These are phyloP conservation scores for Mactra quadrangularis DNA, from an alignment of 1,140 invertebrate genomes.

Conservation along the genomic window DNA sequence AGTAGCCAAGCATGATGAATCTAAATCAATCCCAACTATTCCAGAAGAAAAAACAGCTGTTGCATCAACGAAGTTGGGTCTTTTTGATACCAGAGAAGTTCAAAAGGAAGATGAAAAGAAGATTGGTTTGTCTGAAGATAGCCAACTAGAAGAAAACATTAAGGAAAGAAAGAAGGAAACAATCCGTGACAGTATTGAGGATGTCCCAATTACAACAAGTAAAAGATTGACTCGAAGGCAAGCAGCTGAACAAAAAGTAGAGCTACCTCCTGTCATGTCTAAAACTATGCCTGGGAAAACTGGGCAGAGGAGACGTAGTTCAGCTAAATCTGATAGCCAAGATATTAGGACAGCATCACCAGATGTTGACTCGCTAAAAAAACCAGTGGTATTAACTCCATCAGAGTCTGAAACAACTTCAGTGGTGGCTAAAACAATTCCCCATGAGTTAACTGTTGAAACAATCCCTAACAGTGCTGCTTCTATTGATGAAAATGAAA, in stretches of 20 bases:
- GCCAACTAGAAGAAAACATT: neutral
- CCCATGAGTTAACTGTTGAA: neutral
- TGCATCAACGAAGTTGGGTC: too few species aligned
- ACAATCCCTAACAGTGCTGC: constrained; percentile 15
- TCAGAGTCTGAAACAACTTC: too few species aligned
- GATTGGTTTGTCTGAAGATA: neutral
- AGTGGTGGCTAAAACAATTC: neutral
- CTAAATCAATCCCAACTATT: neutral
- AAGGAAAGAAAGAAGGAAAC: constrained; percentile 6
- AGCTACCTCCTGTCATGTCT: constrained; percentile 53
- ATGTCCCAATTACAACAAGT: neutral
- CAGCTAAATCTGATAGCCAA: neutral
- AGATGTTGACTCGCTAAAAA: too few species aligned
- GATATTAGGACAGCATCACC: too few species aligned
- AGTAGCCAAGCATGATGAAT: neutral
- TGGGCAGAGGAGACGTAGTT: constrained; percentile 1
- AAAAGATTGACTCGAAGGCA: constrained; percentile 49
- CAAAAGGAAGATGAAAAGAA: constrained; percentile 1
- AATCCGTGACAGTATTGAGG: neutral
- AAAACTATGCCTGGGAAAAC: constrained; percentile 37
- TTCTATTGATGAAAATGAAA: constrained; percentile 49
- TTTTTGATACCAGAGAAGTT: neutral
- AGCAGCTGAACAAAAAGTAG: constrained; percentile 47
- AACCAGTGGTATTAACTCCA: too few species aligned
- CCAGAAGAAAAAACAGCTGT: neutral